Conservation (phyloP, 2,888 invertebrate genomes). For the Antheraea yamamai region DNA sequence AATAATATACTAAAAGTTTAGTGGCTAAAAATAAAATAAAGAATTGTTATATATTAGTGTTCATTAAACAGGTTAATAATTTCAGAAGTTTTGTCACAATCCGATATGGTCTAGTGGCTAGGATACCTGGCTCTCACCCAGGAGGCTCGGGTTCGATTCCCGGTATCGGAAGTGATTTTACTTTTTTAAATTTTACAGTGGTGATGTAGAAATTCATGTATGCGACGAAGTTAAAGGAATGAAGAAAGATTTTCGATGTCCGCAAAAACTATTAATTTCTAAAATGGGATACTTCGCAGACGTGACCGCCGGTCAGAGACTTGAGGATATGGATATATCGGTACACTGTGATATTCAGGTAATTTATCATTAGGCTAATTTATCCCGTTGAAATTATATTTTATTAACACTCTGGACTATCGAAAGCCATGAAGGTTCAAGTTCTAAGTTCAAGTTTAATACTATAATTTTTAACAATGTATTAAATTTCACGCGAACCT, state of each 20-base stretch:
- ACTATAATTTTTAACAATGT: too few relatives aligned
- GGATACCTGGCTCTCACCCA: slow-evolving; percentile 88
- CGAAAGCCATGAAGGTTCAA: too few relatives aligned
- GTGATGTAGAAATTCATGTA: slow-evolving; percentile 95
- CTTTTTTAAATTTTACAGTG: slow-evolving; percentile 64
- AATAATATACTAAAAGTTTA: too few relatives aligned
- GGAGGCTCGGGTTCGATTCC: slow-evolving; percentile 84
- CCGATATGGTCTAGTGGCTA: slow-evolving; percentile 85
- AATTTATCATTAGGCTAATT: not conserved
- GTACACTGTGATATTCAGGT: slow-evolving; percentile 98
- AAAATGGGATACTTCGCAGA: slow-evolving; percentile 98
- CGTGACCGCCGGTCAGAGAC: slow-evolving; percentile 89
- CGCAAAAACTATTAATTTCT: slow-evolving; percentile 90
- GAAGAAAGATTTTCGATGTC: slow-evolving; percentile 94
- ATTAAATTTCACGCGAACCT: too few relatives aligned
- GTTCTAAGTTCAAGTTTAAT: too few relatives aligned
- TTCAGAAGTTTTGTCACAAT: slow-evolving; percentile 30
- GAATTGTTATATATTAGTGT: not conserved
- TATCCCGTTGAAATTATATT: not conserved
- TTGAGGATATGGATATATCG: slow-evolving; percentile 97
- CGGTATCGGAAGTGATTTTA: slow-evolving; percentile 76
- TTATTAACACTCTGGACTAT: not conserved
- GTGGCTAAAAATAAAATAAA: too few relatives aligned
- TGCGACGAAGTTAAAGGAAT: slow-evolving; percentile 96
- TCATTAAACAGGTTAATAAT: not conserved